phyloP scores from a whole-genome alignment of 1,140 invertebrate genomes.

The Drosophila repleta region DNA sequence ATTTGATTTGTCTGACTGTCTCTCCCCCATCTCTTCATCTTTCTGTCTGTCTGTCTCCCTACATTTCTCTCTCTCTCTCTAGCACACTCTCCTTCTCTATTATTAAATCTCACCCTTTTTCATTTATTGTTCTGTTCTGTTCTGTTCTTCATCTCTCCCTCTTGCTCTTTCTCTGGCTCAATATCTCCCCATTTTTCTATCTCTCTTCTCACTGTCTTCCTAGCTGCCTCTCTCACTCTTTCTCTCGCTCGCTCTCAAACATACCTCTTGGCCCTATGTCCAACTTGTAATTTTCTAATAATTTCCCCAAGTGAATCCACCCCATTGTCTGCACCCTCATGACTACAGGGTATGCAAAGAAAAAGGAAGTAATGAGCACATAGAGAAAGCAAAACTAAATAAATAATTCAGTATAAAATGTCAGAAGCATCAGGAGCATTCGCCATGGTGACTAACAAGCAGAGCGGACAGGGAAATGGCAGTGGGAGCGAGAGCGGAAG shows the following conservation, averaged over 20 bases:
- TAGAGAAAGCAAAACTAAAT: slow-evolving; percentile 65
- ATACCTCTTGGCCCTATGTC: too few species aligned
- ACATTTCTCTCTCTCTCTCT: too few species aligned
- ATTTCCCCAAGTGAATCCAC: neutral
- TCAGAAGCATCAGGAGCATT: slow-evolving; percentile 60
- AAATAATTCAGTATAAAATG: slow-evolving; percentile 82
- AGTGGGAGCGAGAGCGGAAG: neutral
- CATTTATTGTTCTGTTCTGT: too few species aligned
- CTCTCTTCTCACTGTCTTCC: too few species aligned
- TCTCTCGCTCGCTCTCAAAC: too few species aligned
- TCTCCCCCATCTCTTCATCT: neutral
- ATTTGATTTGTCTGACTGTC: too few species aligned
- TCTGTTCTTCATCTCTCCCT: neutral
- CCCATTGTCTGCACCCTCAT: neutral
- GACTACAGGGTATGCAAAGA: slow-evolving; percentile 13
- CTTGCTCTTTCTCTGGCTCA: neutral
- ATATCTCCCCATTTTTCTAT: too few species aligned
- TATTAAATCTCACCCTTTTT: too few species aligned
- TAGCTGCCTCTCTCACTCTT: too few species aligned
- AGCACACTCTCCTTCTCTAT: too few species aligned
- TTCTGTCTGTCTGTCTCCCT: neutral
- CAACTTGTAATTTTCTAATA: neutral
- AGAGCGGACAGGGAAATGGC: neutral
- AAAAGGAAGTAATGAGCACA: slow-evolving; percentile 44
- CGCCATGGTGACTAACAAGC: slow-evolving; percentile 47